phyloP scores from a whole-genome alignment of 2,797 vertebrate genomes.

The Pangasius macronema region DNA sequence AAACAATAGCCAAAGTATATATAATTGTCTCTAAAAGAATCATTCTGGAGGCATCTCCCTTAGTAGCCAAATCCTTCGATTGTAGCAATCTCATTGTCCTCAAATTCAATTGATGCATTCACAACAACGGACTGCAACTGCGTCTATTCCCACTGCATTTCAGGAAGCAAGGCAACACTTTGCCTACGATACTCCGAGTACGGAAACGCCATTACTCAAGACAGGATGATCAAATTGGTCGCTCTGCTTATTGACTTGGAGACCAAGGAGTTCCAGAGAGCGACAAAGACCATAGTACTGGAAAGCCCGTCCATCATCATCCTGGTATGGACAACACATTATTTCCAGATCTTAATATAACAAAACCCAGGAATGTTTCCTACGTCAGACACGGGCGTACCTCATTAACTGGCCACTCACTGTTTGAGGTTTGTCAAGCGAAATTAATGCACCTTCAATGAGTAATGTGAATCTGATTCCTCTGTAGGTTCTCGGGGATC shows the following conservation, averaged over 20 bases:
- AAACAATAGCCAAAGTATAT: background rate
- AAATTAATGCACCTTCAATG: background rate
- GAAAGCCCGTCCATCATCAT: constrained; percentile 82
- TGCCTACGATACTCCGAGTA: constrained; percentile 78
- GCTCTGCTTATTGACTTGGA: constrained; percentile 74
- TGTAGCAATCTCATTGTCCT: too few relatives aligned
- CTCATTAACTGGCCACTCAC: background rate
- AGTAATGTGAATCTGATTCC: background rate
- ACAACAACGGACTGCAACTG: background rate
- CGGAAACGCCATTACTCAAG: constrained; percentile 73
- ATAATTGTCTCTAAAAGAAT: background rate
- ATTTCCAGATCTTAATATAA: background rate
- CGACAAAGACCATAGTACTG: constrained; percentile 80
- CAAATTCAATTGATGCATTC: background rate
- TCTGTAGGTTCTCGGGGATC: constrained; percentile 79
- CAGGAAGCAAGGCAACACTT: constrained; percentile 75
- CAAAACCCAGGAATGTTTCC: background rate
- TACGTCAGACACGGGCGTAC: background rate
- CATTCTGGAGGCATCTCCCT: background rate
- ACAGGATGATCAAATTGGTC: constrained; percentile 82
- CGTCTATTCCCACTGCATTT: constrained; percentile 18
- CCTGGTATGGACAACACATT: constrained; percentile 70
- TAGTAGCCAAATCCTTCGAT: background rate
- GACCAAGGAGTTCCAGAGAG: constrained; percentile 62
- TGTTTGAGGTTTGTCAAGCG: background rate